Percentiles rank a stretch among this genome's conserved stretches.
phyloP scores from a whole-genome alignment of 2,888 invertebrate species.

The Vannuccia rotundouncinata region DNA sequence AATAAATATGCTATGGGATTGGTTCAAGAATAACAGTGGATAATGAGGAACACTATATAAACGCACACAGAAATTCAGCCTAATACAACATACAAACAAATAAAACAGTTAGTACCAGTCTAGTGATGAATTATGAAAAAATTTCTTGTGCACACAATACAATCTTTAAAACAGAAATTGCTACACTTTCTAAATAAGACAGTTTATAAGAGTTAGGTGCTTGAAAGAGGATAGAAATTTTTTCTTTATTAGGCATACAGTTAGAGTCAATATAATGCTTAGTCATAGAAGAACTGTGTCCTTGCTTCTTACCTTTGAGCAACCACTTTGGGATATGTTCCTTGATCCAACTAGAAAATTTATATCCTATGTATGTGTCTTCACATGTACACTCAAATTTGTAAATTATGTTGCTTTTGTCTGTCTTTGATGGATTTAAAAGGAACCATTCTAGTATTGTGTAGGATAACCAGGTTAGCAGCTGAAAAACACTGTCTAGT shows the following conservation, averaged over 20 bases:
- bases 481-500: neutral
- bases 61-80: no score
- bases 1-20: no score
- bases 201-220: neutral
- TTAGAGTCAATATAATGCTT: neutral
- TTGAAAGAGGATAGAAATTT: neutral
- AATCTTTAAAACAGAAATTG: neutral
- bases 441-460: neutral
- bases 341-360: no score
- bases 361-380: neutral
- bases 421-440: neutral
- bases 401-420: neutral
- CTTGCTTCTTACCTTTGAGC: neutral
- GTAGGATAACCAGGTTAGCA: neutral
- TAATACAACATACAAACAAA: no score
- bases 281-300: neutral
- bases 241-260: neutral
- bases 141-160: neutral
- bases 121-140: no score
- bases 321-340: neutral
- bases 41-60: no score
- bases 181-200: neutral
- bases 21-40: no score
- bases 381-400: neutral
- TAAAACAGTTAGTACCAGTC: no score